Evolutionary conservation across 2,797 vertebrate species (phyloP).

Genomic region (Cottoperca gobio): DNA sequence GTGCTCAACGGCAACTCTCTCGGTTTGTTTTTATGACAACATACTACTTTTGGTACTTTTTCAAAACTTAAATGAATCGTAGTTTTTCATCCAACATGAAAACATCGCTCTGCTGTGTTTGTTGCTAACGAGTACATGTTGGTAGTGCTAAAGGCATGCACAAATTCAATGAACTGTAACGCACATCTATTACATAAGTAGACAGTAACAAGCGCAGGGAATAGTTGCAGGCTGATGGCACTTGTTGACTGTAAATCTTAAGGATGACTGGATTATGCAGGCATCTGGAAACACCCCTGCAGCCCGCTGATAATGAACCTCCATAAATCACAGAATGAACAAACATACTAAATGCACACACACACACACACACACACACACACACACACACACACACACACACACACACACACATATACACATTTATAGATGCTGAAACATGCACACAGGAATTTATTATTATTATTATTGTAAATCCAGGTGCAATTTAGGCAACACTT

Average conservation of each 20-base stretch:
- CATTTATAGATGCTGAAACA: conserved; percentile 55
- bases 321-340: conserved; percentile 72
- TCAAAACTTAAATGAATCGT: conserved; percentile 11
- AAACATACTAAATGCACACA: conserved; percentile 61
- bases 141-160: neutral
- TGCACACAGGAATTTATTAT: conserved; percentile 62
- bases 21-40: conserved; percentile 39
- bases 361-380: conserved; percentile 29
- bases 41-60: conserved; percentile 13
- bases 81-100: conserved; percentile 18
- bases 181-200: conserved; percentile 21
- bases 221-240: conserved; percentile 68
- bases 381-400: conserved; percentile 36
- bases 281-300: conserved; percentile 75
- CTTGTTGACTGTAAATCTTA: conserved; percentile 75
- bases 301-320: conserved; percentile 65
- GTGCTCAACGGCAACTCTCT: conserved; percentile 11
- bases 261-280: conserved; percentile 66
- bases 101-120: conserved; percentile 17
- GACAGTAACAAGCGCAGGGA: conserved; percentile 39
- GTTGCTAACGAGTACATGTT: conserved; percentile 18
- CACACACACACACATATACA: conserved; percentile 31
- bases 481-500: conserved; percentile 39
- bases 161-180: conserved; percentile 32
- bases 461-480: conserved; percentile 61